Evolutionary conservation across 64 coral and sea anemone genomes (phyloP).

Genomic region (Dendronephthya gigantea): DNA sequence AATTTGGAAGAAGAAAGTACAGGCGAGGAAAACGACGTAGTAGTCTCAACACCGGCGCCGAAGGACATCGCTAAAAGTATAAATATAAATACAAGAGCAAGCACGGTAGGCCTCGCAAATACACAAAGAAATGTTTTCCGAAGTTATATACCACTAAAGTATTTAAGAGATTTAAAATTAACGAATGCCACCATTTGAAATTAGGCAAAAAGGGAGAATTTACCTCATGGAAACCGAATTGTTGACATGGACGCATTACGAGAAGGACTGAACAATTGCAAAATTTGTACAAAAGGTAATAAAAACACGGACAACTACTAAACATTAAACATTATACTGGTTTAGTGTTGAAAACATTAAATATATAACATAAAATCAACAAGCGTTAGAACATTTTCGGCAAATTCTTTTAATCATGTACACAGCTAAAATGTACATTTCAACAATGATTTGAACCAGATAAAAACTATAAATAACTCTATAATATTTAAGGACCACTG

Average conservation of each 20-base stretch:
- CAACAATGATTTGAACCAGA: too few species aligned
- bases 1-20: neutral
- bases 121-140: neutral
- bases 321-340: too few species aligned
- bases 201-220: neutral
- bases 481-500: neutral
- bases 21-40: neutral
- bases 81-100: conserved; percentile 3
- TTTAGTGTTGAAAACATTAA: neutral
- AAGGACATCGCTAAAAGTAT: neutral
- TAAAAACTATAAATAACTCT: neutral
- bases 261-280: neutral
- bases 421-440: too few species aligned
- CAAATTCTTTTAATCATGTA: too few species aligned
- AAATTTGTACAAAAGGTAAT: neutral
- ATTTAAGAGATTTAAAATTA: neutral
- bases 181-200: neutral
- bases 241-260: neutral
- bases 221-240: neutral
- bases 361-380: too few species aligned
- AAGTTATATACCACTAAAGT: neutral
- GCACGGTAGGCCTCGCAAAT: neutral
- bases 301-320: too few species aligned
- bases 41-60: neutral
- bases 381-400: too few species aligned